phyloP scores from a whole-genome alignment of 1,140 invertebrate genomes.

The Pygmarrhopalites habei region DNA sequence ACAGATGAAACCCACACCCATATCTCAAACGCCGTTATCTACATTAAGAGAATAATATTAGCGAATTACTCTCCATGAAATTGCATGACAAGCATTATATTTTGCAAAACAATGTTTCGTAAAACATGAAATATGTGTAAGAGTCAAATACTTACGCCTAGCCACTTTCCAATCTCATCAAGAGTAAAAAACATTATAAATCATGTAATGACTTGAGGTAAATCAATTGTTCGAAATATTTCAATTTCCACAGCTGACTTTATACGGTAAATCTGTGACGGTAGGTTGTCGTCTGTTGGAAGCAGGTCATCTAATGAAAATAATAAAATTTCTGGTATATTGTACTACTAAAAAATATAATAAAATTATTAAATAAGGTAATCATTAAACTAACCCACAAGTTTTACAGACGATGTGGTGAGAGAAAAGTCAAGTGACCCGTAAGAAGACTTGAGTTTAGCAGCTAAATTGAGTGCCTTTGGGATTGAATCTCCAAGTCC shows the following conservation, averaged over 20 bases:
- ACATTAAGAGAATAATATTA: no score
- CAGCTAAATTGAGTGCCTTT: conserved; percentile 71
- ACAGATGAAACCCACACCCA: conserved; percentile 78
- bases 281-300: conserved; percentile 65
- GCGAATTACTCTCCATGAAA: no score
- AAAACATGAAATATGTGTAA: no score
- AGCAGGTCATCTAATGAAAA: conserved; percentile 76
- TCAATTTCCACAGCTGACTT: conserved; percentile 77
- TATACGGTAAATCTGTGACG: conserved; percentile 58
- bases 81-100: no score
- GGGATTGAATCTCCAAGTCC: conserved; percentile 78
- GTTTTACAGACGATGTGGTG: conserved; percentile 73
- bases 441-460: conserved; percentile 67
- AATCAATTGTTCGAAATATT: conserved; percentile 52
- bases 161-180: conserved; percentile 75
- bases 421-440: conserved; percentile 62
- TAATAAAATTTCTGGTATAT: no score
- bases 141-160: no score
- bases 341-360: no score
- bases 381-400: no score
- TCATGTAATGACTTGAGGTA: conserved; percentile 27
- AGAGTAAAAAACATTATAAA: conserved; percentile 13
- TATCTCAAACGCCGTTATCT: conserved; percentile 88
- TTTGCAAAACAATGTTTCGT: no score
- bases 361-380: no score